A percentile compares a stretch with the other conserved stretches of the same genome.
phyloP scores from a whole-genome alignment of 2,888 invertebrate genomes.

The Trilocha varians region DNA sequence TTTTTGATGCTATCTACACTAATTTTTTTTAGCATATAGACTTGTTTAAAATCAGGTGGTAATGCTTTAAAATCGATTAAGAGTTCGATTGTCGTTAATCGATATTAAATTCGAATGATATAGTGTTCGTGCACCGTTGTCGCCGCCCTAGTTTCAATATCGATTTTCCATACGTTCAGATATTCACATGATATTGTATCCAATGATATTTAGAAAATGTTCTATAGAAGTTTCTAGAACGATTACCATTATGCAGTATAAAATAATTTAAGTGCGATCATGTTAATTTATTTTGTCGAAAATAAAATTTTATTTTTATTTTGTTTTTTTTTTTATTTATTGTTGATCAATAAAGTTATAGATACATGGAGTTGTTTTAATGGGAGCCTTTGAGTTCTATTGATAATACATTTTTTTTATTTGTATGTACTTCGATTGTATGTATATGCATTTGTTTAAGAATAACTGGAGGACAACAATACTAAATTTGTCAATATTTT shows the following conservation, averaged over 20 bases:
- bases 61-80: neutral
- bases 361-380: no score
- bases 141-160: neutral
- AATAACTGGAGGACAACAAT: no score
- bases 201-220: constrained; percentile 10
- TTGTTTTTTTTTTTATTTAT: constrained; percentile 23
- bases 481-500: no score
- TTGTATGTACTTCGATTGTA: no score
- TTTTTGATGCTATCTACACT: neutral
- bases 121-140: neutral
- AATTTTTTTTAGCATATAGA: neutral
- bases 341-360: no score
- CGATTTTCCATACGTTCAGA: constrained; percentile 4
- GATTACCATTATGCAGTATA: constrained; percentile 34
- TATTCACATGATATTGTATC: constrained; percentile 11
- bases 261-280: constrained; percentile 25
- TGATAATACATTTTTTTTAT: no score
- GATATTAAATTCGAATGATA: neutral
- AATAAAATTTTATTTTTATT: constrained; percentile 37
- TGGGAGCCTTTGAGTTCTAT: no score
- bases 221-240: constrained; percentile 9
- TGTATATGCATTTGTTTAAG: no score
- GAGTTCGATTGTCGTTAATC: neutral
- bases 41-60: neutral
- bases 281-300: constrained; percentile 46